A percentile compares a stretch with the other conserved stretches of the same genome.
phyloP scores from a whole-genome alignment of 2,888 invertebrate genomes.

The Drosophila conformis region DNA sequence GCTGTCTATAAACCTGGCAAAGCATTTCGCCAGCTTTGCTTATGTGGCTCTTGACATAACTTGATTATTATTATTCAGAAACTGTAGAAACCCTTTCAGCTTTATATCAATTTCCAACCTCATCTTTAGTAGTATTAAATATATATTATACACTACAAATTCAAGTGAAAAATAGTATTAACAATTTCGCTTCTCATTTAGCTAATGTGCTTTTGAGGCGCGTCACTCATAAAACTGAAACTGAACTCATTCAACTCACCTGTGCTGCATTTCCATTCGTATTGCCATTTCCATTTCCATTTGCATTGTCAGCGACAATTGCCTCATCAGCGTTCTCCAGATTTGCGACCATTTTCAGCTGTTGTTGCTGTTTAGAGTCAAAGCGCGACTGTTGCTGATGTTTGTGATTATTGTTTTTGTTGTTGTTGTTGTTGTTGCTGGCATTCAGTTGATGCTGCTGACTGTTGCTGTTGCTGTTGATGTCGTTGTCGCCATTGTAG shows the following conservation, averaged over 20 bases:
- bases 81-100: background rate
- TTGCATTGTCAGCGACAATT: constrained; percentile 65
- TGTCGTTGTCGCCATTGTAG: constrained; percentile 64
- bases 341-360: constrained; percentile 35
- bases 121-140: background rate
- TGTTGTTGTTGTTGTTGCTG: constrained; percentile 48
- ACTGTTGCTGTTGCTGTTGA: constrained; percentile 36
- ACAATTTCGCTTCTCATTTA: background rate
- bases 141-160: background rate
- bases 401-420: constrained; percentile 54
- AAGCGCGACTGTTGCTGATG: constrained; percentile 51
- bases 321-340: constrained; percentile 58
- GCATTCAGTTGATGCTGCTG: constrained; percentile 47
- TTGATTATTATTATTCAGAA: too few relatives aligned
- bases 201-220: background rate
- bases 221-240: background rate
- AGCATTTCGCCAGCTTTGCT: too few relatives aligned
- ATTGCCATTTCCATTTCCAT: constrained; percentile 66
- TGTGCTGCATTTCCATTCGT: constrained; percentile 72
- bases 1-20: too few relatives aligned
- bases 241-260: constrained; percentile 61
- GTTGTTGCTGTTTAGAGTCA: constrained; percentile 54
- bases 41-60: too few relatives aligned
- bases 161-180: background rate
- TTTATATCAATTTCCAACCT: background rate